Conservation (phyloP, 1,140 invertebrate species). For the Drosophila lini region DNA sequence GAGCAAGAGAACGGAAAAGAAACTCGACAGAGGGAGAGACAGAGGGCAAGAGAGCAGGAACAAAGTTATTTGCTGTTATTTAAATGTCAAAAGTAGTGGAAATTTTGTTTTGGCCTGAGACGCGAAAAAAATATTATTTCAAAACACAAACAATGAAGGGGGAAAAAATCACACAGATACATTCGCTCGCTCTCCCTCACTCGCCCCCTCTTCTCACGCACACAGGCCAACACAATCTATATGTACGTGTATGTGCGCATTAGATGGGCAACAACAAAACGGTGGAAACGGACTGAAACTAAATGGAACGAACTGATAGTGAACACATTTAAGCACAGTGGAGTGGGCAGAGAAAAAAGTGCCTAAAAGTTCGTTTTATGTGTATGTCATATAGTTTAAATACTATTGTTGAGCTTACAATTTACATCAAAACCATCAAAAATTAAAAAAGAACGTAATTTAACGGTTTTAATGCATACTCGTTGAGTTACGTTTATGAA, state of each 20-base stretch:
- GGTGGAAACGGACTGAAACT: constrained; percentile 39
- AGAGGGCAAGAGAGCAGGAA: constrained; percentile 4
- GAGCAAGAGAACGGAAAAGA: constrained; percentile 3
- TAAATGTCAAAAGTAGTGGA: constrained; percentile 53
- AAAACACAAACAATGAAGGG: constrained; percentile 48
- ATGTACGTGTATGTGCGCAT: constrained; percentile 51
- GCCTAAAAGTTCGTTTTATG: background rate
- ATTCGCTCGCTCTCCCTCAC: constrained; percentile 5
- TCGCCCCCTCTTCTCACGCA: constrained; percentile 2
- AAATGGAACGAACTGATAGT: constrained; percentile 68
- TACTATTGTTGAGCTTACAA: background rate
- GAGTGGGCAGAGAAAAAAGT: background rate
- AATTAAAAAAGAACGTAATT: background rate
- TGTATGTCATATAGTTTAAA: background rate
- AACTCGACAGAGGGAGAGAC: background rate
- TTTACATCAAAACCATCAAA: background rate
- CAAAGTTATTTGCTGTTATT: constrained; percentile 25
- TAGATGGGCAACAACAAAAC: constrained; percentile 63
- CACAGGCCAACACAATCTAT: constrained; percentile 12
- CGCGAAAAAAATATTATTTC: constrained; percentile 46
- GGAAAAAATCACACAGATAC: constrained; percentile 45
- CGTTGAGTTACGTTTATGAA: background rate
- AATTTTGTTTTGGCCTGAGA: constrained; percentile 46
- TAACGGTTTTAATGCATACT: no score
- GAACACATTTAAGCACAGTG: constrained; percentile 64